Evolutionary conservation across 30 jellyfish, hydroid and myxozoan species (phyloP), one percentile per base, ranked within the genome.

Genomic region (Turritopsis dohrnii): DNA sequence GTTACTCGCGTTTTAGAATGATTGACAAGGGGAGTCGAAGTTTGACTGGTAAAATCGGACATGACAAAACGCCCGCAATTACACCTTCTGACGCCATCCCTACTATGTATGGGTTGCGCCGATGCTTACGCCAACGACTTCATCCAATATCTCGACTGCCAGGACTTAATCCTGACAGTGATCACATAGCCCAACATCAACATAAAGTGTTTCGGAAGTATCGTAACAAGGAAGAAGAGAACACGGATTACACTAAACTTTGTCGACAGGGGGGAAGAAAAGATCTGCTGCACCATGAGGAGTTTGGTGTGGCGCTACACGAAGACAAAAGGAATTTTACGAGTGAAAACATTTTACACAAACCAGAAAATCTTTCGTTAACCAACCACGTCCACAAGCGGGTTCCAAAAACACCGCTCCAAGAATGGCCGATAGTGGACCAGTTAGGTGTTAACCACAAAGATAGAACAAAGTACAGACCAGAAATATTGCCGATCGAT

Each of bases 141-240:
- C 77, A 69, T 69, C 77, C 83, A 16, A 82, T 91, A 22, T 91
- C 97, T 1, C 87, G 79, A 52, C 81, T 91, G 65, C 97, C 97
- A 21, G 97, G 97, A 27, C 89, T 91, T 28, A 91, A 91, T 82
- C 97, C 97, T 29, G 97, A 91, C 75, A 81, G 96, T 28, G 97
- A 83, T 0, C 73, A 18, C 1, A 81, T 91, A 21, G 97, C 95
- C 13, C 85, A 92, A 16, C 88, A 94, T 18, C 96, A 91, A 76
- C 80, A 81, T 89, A 91, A 91, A 82, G 82, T 73, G 21, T 91
- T 91, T 81, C 96, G 97, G 23, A 87, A 83, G 25, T 79, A 84
- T 84, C 80, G 81, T 75, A 28, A 26, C 1, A 54, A 8, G 4
- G 21, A n/a, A 21, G 28, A 23, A 27, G 77, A 69, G 28, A 41